A percentile compares a stretch with the other conserved stretches of the same genome.
These are phyloP conservation scores for Patella vulgata DNA, from an alignment of 1,140 invertebrate species.

Conservation along the genomic window DNA sequence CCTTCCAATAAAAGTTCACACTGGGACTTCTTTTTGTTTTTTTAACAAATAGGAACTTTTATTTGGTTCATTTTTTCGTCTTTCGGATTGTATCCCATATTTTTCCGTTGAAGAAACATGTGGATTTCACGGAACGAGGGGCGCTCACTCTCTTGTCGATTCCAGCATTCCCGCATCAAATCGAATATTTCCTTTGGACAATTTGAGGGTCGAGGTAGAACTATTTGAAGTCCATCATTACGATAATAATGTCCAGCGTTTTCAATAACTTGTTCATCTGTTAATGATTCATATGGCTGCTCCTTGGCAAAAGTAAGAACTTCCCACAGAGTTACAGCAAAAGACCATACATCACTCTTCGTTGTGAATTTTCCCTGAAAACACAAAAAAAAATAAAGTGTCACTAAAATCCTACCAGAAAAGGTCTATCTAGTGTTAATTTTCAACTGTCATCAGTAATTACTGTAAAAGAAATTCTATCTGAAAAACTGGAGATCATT, in stretches of 20 bases:
- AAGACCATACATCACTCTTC: constrained; percentile 90
- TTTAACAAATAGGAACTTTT: constrained; percentile 60
- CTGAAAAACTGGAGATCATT: neutral
- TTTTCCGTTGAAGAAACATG: constrained; percentile 89
- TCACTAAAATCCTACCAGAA: neutral
- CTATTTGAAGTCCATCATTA: constrained; percentile 49
- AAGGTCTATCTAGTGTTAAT: neutral
- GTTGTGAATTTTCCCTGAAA: constrained; percentile 79
- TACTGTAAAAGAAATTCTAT: no score
- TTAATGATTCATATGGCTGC: constrained; percentile 82
- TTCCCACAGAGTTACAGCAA: constrained; percentile 91
- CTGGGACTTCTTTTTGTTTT: neutral
- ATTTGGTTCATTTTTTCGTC: constrained; percentile 63
- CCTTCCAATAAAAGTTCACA: neutral
- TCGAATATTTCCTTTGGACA: constrained; percentile 75
- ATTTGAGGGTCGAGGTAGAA: constrained; percentile 54
- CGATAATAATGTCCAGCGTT: constrained; percentile 67
- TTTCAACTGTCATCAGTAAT: neutral
- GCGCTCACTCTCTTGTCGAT: constrained; percentile 77
- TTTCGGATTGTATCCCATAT: constrained; percentile 74
- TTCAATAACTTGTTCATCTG: constrained; percentile 82
- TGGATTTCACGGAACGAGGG: constrained; percentile 92
- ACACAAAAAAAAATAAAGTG: constrained; percentile 16
- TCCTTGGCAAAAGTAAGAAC: constrained; percentile 85
- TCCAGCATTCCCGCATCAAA: constrained; percentile 94